These are phyloP conservation scores for Cettia cetti DNA, from an alignment of 2,113 vertebrate species.

Conservation along the genomic window DNA sequence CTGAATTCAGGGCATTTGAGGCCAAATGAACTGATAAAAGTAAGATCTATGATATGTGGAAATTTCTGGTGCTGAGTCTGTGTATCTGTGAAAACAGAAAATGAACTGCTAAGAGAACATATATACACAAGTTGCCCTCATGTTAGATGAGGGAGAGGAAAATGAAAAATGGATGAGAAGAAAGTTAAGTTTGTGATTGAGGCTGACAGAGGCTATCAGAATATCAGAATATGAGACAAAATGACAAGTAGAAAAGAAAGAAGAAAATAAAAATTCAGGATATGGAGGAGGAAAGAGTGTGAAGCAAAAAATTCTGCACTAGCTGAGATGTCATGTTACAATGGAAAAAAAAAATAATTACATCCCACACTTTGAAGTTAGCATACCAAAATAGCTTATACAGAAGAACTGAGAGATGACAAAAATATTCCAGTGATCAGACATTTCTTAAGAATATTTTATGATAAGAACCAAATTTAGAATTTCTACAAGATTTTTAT, in stretches of 20 bases:
- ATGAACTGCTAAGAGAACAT: neutral
- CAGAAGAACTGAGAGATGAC: neutral
- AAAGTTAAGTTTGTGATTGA: neutral
- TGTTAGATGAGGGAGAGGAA: neutral
- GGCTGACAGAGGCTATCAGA: neutral
- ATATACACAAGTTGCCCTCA: neutral
- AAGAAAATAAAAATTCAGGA: slow-evolving; percentile 1
- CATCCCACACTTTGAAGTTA: neutral
- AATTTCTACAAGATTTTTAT: neutral
- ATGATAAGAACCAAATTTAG: neutral
- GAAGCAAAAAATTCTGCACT: neutral
- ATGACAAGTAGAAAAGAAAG: neutral
- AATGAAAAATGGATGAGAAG: neutral
- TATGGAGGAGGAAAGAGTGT: neutral
- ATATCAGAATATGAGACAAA: neutral
- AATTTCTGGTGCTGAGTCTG: neutral
- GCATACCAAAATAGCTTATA: neutral
- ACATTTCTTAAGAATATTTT: slow-evolving; percentile 8
- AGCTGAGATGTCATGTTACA: neutral
- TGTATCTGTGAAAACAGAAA: neutral
- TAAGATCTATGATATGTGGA: neutral
- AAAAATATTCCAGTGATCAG: neutral
- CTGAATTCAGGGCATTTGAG: neutral
- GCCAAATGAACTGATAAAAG: neutral
- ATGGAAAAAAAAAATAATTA: neutral